Conservation (phyloP, 2,888 invertebrate genomes). For the Sturmia bella region DNA sequence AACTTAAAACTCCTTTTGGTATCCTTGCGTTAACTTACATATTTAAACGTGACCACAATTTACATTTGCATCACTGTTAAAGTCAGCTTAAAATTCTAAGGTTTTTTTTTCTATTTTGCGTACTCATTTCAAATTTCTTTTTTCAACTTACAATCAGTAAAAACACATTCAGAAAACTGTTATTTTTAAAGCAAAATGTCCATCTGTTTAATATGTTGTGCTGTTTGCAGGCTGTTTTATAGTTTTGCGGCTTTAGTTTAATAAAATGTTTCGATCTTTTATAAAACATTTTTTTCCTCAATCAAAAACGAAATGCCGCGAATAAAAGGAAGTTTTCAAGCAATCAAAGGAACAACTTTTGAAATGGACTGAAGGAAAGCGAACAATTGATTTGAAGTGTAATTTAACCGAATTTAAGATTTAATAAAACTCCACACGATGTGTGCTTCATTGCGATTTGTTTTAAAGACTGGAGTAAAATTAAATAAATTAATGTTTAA, state of each 20-base stretch:
- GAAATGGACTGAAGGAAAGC: slow-evolving; percentile 15
- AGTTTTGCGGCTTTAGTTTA: slow-evolving; percentile 51
- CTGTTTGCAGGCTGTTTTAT: slow-evolving; percentile 53
- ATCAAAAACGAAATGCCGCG: slow-evolving; percentile 19
- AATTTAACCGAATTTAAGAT: slow-evolving; percentile 69
- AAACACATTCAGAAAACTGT: slow-evolving; percentile 50
- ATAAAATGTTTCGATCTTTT: slow-evolving; percentile 56
- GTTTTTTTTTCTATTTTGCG: background rate
- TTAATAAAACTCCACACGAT: slow-evolving; percentile 74
- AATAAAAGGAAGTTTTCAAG: slow-evolving; percentile 26
- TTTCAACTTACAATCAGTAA: slow-evolving; percentile 76
- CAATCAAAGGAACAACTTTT: slow-evolving; percentile 4
- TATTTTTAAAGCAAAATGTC: slow-evolving; percentile 34
- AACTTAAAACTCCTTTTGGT: no score
- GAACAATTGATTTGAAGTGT: slow-evolving; percentile 13
- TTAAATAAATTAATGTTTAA: slow-evolving; percentile 63
- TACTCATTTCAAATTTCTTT: background rate
- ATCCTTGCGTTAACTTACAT: no score
- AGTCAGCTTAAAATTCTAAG: no score
- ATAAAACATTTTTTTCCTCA: slow-evolving; percentile 55
- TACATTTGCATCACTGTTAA: no score
- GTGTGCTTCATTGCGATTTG: slow-evolving; percentile 79
- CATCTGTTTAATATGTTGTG: slow-evolving; percentile 44
- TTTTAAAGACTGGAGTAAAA: slow-evolving; percentile 70
- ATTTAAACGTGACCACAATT: no score